Conservation (phyloP, 2,888 invertebrate species). For the Pemphredon lugubris region DNA sequence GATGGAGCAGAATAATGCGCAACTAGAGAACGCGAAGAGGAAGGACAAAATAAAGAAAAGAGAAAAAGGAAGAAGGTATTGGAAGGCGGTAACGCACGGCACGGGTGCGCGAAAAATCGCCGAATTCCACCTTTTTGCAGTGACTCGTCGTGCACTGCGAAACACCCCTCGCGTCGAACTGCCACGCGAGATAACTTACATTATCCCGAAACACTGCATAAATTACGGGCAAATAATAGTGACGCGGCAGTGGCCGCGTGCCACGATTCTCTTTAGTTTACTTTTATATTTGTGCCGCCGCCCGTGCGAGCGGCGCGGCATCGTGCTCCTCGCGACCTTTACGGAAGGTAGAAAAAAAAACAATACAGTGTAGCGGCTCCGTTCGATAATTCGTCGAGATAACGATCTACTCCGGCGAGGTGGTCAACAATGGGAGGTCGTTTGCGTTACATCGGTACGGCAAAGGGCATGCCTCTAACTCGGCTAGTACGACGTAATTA, state of each 20-base stretch:
- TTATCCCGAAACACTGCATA: constrained; percentile 69
- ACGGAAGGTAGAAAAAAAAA: constrained; percentile 6
- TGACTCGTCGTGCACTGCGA: constrained; percentile 61
- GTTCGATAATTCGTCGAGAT: constrained; percentile 35
- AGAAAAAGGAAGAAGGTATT: constrained; percentile 32
- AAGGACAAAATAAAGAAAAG: neutral
- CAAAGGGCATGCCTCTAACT: neutral
- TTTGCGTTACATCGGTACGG: neutral
- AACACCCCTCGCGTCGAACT: constrained; percentile 37
- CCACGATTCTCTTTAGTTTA: constrained; percentile 16
- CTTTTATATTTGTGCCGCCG: constrained; percentile 21
- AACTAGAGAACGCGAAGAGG: constrained; percentile 3
- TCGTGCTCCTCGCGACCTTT: constrained; percentile 13
- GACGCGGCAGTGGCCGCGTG: constrained; percentile 49
- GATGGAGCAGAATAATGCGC: constrained; percentile 13
- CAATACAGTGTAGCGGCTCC: constrained; percentile 4
- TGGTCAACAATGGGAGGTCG: constrained; percentile 13
- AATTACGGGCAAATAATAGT: constrained; percentile 74
- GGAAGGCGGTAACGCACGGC: constrained; percentile 48
- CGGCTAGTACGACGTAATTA: neutral
- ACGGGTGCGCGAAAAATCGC: constrained; percentile 38
- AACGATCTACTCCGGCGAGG: constrained; percentile 18
- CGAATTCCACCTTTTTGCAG: constrained; percentile 43
- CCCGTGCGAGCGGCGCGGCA: neutral
- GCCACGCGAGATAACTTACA: constrained; percentile 72